Base-by-base conservation (phyloP, 2,113 vertebrate genomes). In the Cebidichthys violaceus region DNA sequence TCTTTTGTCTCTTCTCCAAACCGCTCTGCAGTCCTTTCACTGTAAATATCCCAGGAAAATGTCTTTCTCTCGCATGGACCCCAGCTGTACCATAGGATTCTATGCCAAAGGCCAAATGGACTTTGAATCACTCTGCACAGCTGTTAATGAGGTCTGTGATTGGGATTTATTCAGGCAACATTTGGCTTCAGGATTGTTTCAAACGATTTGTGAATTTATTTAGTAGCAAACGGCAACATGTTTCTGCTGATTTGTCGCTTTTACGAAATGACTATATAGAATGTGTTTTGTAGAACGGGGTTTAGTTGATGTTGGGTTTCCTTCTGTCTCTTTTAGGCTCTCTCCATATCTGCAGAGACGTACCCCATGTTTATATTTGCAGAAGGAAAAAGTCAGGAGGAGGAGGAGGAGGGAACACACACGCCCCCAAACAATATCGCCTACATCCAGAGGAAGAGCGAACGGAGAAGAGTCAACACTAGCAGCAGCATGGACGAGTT, bases 31-130 rank as follows among this genome's bases (percentile, higher is more conserved):
- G 97, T 97, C 97, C 0, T 98, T 96, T 92, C 97, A 98, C 79
- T 98, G 97, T 89, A 96, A 95, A 79, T 91, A 94, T 2, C 96
- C 96, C 2, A 95, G 96, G 81, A 98, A 97, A 82, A 95, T 97
- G 94, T 11, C 95, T 47, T 96, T 98, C 66, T 77, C 91, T 54
- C 96, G 96, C 83, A 97, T 98, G 96, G 97, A 98, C 90, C 97
- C 97, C 18, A 98, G 97, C 94, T 98, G 97, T 43, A 96, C 97
- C 0, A 92, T 98, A 4, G 97, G 97, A 0, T 98, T 98, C 88
- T 98, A 97, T 1, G 96, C 96, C 11, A 93, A 92, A 69, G 90
- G 91, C 83, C 90, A 89, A 47, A 94, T 83, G 35, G 96, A 96
- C 39, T 96, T 98, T 83, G 95, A 96, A 47, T 85, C 64, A 0